Conservation (phyloP, 64 coral and sea anemone species). For the Actinia equina region DNA sequence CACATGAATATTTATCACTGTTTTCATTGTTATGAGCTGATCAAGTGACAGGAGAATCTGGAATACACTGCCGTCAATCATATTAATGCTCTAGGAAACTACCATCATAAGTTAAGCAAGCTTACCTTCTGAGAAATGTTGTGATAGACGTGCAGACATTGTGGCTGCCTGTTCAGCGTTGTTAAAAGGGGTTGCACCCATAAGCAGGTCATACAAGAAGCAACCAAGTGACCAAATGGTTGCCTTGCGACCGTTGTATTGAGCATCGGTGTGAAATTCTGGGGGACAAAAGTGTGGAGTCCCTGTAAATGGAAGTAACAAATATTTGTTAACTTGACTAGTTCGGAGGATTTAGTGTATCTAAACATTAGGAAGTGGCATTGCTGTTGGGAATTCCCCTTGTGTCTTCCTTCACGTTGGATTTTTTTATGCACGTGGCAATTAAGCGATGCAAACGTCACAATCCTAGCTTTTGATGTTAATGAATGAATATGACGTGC, state of each 20-base stretch:
- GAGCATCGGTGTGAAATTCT: not conserved
- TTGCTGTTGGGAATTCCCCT: too few species aligned
- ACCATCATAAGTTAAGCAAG: not conserved
- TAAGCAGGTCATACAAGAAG: slow-evolving; percentile 11
- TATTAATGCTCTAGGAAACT: not conserved
- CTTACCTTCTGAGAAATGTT: not conserved
- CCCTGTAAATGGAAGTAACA: not conserved
- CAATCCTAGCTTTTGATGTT: too few species aligned
- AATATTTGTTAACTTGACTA: not conserved
- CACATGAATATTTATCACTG: too few species aligned
- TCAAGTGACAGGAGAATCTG: too few species aligned
- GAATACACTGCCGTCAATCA: too few species aligned
- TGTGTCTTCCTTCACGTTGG: too few species aligned
- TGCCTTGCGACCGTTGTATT: slow-evolving; percentile 1
- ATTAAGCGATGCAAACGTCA: too few species aligned
- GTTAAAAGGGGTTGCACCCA: not conserved
- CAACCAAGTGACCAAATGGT: slow-evolving; percentile 33
- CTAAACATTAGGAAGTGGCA: not conserved
- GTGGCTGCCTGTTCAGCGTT: not conserved
- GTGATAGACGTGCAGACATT: not conserved
- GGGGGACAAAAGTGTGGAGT: slow-evolving; percentile 26
- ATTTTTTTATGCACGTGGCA: too few species aligned
- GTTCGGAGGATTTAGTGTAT: too few species aligned
- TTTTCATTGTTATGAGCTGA: too few species aligned
- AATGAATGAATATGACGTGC: too few species aligned